These are phyloP conservation scores for Euphonia xanthogaster DNA, from an alignment of 2,797 vertebrate species.

Conservation along the genomic window DNA sequence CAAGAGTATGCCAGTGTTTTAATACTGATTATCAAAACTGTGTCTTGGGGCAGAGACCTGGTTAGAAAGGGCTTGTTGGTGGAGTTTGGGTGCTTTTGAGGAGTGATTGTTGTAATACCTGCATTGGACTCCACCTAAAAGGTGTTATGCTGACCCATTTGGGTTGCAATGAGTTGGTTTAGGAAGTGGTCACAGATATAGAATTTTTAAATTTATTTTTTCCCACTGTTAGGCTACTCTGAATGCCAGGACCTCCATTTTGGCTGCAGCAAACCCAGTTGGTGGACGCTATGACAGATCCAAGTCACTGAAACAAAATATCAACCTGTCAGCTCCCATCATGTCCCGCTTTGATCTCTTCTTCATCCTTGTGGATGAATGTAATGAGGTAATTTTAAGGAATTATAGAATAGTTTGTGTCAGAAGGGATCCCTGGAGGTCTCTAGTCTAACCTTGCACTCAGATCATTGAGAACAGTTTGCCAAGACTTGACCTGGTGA, in stretches of 20 bases:
- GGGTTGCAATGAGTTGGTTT: background rate
- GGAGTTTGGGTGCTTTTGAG: background rate
- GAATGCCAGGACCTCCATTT: slow-evolving; percentile 96
- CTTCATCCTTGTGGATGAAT: slow-evolving; percentile 98
- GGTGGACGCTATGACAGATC: slow-evolving; percentile 92
- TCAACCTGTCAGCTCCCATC: slow-evolving; percentile 94
- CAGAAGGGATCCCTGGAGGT: background rate
- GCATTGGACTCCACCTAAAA: background rate
- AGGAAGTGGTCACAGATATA: background rate
- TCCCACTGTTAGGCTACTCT: slow-evolving; percentile 86
- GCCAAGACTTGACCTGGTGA: background rate
- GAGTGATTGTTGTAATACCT: background rate
- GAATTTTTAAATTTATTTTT: background rate
- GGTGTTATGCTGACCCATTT: background rate
- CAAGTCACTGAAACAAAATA: slow-evolving; percentile 97
- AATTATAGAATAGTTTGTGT: background rate
- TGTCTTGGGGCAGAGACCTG: background rate
- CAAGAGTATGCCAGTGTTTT: background rate
- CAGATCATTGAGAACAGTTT: background rate
- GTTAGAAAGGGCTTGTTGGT: background rate
- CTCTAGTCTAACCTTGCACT: background rate
- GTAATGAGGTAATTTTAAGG: slow-evolving; percentile 87
- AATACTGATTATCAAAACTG: background rate
- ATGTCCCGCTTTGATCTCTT: slow-evolving; percentile 99
- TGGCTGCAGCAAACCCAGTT: slow-evolving; percentile 96